Percentiles rank a stretch among this genome's conserved stretches.
These are phyloP conservation scores for Monopterus albus DNA, from an alignment of 2,113 vertebrate genomes.

Conservation along the genomic window DNA sequence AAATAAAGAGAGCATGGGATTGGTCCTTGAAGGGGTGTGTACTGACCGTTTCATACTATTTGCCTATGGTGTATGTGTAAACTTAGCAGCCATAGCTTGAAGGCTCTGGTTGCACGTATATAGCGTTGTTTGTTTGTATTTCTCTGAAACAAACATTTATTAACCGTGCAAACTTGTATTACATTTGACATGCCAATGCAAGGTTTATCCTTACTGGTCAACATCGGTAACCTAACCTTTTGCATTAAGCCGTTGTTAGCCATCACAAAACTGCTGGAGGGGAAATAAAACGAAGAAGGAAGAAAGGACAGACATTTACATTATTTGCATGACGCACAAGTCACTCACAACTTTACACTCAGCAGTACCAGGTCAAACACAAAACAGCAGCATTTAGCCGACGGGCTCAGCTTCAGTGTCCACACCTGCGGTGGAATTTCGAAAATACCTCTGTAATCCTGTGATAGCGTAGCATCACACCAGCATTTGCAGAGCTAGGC, in stretches of 20 bases:
- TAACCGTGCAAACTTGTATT: no score
- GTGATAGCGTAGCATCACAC: conserved; percentile 43
- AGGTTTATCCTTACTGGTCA: no score
- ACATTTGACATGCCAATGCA: no score
- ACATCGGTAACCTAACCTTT: no score
- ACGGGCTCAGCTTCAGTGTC: background rate
- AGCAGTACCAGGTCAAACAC: background rate
- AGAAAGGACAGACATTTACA: no score
- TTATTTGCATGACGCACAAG: no score
- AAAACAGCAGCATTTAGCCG: background rate
- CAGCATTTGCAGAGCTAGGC: no score
- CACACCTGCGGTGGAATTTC: conserved; percentile 18
- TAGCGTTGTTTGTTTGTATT: conserved; percentile 7
- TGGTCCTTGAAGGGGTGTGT: conserved; percentile 47
- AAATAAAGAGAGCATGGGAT: conserved; percentile 24
- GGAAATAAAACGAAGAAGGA: no score
- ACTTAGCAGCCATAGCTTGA: background rate
- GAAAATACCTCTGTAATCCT: conserved; percentile 34
- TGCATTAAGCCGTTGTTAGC: no score
- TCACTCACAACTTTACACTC: background rate
- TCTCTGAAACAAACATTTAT: no score
- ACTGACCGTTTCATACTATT: background rate
- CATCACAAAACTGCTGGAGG: no score
- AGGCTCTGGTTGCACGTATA: conserved; percentile 3
- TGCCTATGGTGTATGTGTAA: background rate